These are phyloP conservation scores for Armadillidium nasatum DNA, from an alignment of 1,140 invertebrate species.

Conservation along the genomic window DNA sequence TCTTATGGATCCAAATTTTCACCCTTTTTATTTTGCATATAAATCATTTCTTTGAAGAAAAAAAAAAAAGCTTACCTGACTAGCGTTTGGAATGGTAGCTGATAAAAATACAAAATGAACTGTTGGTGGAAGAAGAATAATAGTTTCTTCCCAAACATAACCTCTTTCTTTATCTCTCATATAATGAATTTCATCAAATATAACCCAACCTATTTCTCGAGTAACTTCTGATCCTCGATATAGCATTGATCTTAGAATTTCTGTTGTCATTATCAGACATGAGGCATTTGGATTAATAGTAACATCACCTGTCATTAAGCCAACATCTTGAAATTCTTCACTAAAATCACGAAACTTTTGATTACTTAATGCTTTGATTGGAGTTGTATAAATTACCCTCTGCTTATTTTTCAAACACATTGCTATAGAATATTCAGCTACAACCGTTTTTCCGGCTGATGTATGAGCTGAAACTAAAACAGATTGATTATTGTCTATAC, in stretches of 20 bases:
- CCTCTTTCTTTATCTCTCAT: constrained; percentile 99
- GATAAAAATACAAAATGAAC: constrained; percentile 98
- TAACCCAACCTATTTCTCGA: constrained; percentile 98
- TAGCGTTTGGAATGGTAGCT: constrained; percentile 97
- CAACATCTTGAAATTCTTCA: constrained; percentile 97
- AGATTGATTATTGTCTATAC: constrained; percentile 96
- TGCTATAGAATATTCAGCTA: constrained; percentile 82
- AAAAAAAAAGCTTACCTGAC: constrained; percentile 54
- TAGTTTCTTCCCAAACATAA: constrained; percentile 99
- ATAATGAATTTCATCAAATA: constrained; percentile 99
- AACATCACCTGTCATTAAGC: constrained; percentile 96
- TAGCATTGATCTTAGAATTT: constrained; percentile 98
- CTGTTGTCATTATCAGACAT: constrained; percentile 99
- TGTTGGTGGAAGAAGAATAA: constrained; percentile 95
- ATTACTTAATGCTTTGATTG: constrained; percentile 98
- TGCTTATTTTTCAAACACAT: constrained; percentile 66
- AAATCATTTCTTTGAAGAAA: constrained; percentile 1
- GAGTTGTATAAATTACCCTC: constrained; percentile 98
- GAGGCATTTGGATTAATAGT: constrained; percentile 97
- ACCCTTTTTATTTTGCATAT: background rate
- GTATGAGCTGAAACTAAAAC: constrained; percentile 98
- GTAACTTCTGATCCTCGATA: constrained; percentile 97
- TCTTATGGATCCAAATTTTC: too few relatives aligned
- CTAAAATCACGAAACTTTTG: constrained; percentile 98
- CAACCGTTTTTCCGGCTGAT: constrained; percentile 99